Base-by-base conservation (phyloP, 2,797 vertebrate genomes). In the Apogon hyalosoma region DNA sequence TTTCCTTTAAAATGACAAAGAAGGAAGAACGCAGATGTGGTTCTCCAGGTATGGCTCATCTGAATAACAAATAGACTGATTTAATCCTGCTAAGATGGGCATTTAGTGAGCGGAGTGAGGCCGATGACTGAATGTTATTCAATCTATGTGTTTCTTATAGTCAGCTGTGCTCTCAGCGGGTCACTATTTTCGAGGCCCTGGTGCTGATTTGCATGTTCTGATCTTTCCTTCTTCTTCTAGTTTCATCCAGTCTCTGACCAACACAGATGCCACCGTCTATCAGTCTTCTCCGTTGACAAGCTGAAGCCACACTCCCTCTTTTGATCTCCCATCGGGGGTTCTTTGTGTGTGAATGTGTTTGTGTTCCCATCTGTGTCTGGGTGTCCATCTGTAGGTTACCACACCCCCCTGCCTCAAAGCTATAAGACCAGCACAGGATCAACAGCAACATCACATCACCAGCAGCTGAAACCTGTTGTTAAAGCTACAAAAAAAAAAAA, bases 191-290 rank as follows among this genome's bases (percentile, higher is more conserved):
- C 24, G 5, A 5, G 24, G 24, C 24, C 24, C 4, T 55, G 13
- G 38, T 7, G 5, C 10, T 47, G 7, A 71, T 45, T 16, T 24
- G 14, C 19, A 56, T 18, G 18, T 41, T 24, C 2, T n/a, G 21
- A 28, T 31, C 39, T 50, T 31, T 46, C 19, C 64, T 55, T 73
- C 51, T 12, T 60, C 60, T 21, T 42, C 63, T 19, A 38, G 6
- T 74, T 53, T 63, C 66, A 19, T 69, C 41, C 21, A 0, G 18
- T 56, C 51, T 56, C 39, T 31, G 40, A 55, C 53, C 56, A 39
- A 45, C 62, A 75, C 77, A 87, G 85, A 84, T 83, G 78, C 56
- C 38, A 48, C 73, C 46, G 4, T 70, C 83, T 24, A 69, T 86
- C 79, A 66, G 56, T 77, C 68, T 77, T 80, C 54, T 40, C 39